These are phyloP conservation scores for Neoaliturus tenellus DNA, from an alignment of 2,888 invertebrate genomes.

Conservation along the genomic window DNA sequence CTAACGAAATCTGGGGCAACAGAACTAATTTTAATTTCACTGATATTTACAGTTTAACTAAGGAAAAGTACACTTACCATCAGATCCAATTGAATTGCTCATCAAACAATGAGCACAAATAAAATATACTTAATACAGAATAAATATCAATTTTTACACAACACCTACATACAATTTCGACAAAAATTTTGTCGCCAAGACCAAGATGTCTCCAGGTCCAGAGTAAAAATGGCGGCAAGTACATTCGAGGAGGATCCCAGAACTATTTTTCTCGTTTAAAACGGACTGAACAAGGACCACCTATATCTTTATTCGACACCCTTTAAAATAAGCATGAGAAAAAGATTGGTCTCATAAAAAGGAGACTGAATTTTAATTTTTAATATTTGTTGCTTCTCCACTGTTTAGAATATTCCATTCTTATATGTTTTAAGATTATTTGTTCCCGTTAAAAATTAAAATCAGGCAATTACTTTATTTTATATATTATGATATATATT, in stretches of 20 bases:
- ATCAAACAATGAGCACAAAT: not conserved
- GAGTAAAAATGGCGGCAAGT: constrained; percentile 27
- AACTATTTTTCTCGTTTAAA: not conserved
- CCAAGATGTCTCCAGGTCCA: not conserved
- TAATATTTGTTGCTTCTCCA: no score
- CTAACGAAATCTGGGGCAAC: constrained; percentile 12
- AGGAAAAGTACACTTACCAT: not conserved
- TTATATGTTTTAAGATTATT: no score
- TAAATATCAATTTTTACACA: not conserved
- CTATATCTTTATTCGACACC: not conserved
- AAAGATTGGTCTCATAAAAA: no score
- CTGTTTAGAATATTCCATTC: no score
- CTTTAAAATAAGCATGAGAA: no score
- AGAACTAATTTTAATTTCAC: constrained; percentile 23
- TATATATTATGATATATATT: no score
- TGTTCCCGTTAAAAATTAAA: no score
- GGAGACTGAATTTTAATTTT: no score
- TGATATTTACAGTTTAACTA: not conserved
- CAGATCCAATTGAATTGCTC: constrained; percentile 5
- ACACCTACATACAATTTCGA: not conserved
- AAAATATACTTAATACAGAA: not conserved
- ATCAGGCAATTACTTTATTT: no score
- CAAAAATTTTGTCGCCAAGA: constrained; percentile 13
- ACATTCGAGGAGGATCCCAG: not conserved
- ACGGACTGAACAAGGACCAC: not conserved